Conservation (phyloP, 2,888 invertebrate genomes). For the Hermaeophaga mercurialis region DNA sequence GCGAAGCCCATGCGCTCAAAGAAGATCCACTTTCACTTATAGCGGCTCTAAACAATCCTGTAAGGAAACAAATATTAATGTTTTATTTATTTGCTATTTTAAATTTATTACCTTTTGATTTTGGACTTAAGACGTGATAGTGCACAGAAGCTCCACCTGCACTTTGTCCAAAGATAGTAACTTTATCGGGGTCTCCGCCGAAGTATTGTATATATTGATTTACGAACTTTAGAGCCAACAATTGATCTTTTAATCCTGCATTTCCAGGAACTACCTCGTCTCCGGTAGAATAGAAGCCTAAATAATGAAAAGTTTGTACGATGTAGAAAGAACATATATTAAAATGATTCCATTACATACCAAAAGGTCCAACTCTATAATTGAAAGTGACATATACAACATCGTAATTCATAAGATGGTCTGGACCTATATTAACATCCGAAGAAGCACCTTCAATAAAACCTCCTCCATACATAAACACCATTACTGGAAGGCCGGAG, state of each 20-base stretch:
- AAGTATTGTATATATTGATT: constrained; percentile 45
- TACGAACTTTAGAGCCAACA: constrained; percentile 46
- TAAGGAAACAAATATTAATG: constrained; percentile 11
- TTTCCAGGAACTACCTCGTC: constrained; percentile 48
- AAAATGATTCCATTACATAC: no score
- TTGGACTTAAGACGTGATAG: constrained; percentile 40
- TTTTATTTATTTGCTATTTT: background rate
- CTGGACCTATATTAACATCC: constrained; percentile 44
- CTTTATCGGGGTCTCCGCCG: constrained; percentile 47
- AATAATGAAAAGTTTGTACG: background rate
- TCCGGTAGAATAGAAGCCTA: constrained; percentile 48
- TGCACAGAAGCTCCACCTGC: constrained; percentile 49
- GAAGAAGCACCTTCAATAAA: constrained; percentile 51
- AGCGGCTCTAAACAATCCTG: constrained; percentile 48
- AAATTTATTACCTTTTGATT: constrained; percentile 32
- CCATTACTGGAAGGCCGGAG: constrained; percentile 51
- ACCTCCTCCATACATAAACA: constrained; percentile 56
- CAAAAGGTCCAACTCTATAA: constrained; percentile 73
- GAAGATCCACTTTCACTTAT: constrained; percentile 51
- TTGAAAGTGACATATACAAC: constrained; percentile 71
- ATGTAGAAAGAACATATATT: constrained; percentile 47
- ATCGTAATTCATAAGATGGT: constrained; percentile 64
- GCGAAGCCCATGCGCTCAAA: constrained; percentile 52
- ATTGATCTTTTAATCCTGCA: constrained; percentile 49
- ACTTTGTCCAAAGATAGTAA: constrained; percentile 50